Conservation (phyloP, 2,888 invertebrate genomes). For the Melanchra persicariae region DNA sequence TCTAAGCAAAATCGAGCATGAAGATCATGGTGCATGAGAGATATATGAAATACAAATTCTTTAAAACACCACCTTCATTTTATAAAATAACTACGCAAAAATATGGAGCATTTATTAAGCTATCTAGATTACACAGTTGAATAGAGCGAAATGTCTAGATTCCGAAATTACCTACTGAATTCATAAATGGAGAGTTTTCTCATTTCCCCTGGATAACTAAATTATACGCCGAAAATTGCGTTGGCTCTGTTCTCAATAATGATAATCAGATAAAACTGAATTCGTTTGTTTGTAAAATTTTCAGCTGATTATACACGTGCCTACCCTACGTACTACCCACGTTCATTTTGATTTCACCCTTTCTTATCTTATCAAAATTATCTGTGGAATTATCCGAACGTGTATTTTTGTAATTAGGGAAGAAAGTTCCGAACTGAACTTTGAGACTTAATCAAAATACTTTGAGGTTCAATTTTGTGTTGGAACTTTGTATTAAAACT, state of each 20-base stretch:
- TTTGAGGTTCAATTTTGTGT: slow-evolving; percentile 21
- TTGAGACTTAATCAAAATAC: slow-evolving; percentile 39
- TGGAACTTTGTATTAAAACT: slow-evolving; percentile 13
- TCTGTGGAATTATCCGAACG: slow-evolving; percentile 14
- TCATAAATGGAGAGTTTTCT: slow-evolving; percentile 60
- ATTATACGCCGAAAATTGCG: slow-evolving; percentile 68
- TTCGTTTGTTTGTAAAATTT: slow-evolving; percentile 70
- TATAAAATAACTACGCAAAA: slow-evolving; percentile 12
- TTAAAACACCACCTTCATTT: slow-evolving; percentile 1
- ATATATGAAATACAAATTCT: background rate
- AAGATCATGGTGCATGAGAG: no score
- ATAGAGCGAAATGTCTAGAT: slow-evolving; percentile 46
- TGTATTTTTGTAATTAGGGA: slow-evolving; percentile 39
- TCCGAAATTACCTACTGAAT: slow-evolving; percentile 44
- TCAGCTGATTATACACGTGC: slow-evolving; percentile 40
- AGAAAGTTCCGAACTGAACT: slow-evolving; percentile 9
- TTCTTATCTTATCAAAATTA: slow-evolving; percentile 32
- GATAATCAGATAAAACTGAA: slow-evolving; percentile 71
- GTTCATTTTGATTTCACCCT: slow-evolving; percentile 22
- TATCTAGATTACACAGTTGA: slow-evolving; percentile 31
- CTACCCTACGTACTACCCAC: slow-evolving; percentile 4
- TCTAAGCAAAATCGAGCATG: slow-evolving; percentile 8
- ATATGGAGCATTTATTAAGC: slow-evolving; percentile 8
- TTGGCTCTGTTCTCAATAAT: slow-evolving; percentile 65
- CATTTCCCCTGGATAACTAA: slow-evolving; percentile 67